Evolutionary conservation across 1,140 invertebrate genomes (phyloP), one percentile per base, ranked within the genome.

Genomic region (Scaptodrosophila lebanonensis): DNA sequence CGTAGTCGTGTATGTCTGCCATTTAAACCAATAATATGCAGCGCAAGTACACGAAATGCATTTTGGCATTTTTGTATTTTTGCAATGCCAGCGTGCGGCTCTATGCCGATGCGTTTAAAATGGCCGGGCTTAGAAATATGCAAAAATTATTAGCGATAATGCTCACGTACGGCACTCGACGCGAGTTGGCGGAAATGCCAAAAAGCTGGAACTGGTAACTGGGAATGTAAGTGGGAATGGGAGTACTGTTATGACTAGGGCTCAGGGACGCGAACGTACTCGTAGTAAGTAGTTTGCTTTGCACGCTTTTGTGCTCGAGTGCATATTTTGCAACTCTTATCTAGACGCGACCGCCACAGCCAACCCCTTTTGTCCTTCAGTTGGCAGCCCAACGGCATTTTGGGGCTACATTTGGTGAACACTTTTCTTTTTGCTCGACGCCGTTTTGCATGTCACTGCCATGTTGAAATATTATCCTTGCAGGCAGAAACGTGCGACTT

Each of bases 101-200:
- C 45, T 27, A 29, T 49, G 53, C 54, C 11, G 49, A 52, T 20
- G 8, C 18, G n/a, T 25, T 4, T 25, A 25, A 48, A 36, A n/a
- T 7, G 9, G 17, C 5, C 27, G 29, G 36, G 33, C 45, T 45
- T 39, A 54, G n/a, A 79, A 79, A 82, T 82, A 82, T 82, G 70
- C 70, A 82, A 75, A 82, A 82, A 83, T 84, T 84, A 84, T 84
- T 83, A 84, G 69, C 79, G 69, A 84, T 84, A 84, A 84, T 84
- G 72, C 79, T 84, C 79, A 84, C 79, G 79, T 84, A 84, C 79
- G 51, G 69, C 68, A 73, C 64, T 73, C 65, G 56, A 44, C 57
- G 57, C 70, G 52, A 62, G 51, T 71, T 56, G 38, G 49, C 65
- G 47, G 68, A 75, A 70, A 65, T 58, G 27, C 36, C 48, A 17